Evolutionary conservation across 2,797 vertebrate genomes (phyloP).

Genomic region (Acanthiza pusilla): DNA sequence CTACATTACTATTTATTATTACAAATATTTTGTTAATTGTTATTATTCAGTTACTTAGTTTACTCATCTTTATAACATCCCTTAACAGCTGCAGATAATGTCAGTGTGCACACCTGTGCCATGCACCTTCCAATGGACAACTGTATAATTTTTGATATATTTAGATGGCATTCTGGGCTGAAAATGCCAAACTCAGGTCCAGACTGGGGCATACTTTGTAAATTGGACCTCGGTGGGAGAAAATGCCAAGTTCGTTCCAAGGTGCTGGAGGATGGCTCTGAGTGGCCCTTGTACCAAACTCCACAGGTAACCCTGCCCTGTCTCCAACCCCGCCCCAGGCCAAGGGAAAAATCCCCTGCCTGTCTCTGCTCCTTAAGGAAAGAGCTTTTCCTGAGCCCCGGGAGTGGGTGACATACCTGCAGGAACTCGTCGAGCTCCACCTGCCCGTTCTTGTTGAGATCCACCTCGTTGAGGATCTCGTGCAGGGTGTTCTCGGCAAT

Average conservation of each 20-base stretch:
- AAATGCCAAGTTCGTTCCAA: background rate
- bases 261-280: background rate
- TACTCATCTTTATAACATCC: background rate
- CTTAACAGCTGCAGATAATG: background rate
- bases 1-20: background rate
- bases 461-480: slow-evolving; percentile 95
- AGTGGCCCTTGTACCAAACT: background rate
- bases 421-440: slow-evolving; percentile 95
- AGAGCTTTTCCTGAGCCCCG: background rate
- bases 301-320: accelerated
- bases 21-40: background rate
- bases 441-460: slow-evolving; percentile 97
- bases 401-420: slow-evolving; percentile 76
- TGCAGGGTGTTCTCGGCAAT: slow-evolving; percentile 92
- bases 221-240: background rate
- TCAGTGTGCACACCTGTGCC: background rate
- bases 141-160: accelerated
- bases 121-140: background rate
- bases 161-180: background rate
- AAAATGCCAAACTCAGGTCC: background rate
- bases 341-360: accelerated
- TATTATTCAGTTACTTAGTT: background rate
- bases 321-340: background rate
- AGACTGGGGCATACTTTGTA: background rate
- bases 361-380: accelerated